These are phyloP conservation scores for Punctoribates punctum DNA, from an alignment of 2,888 invertebrate genomes.

Conservation along the genomic window DNA sequence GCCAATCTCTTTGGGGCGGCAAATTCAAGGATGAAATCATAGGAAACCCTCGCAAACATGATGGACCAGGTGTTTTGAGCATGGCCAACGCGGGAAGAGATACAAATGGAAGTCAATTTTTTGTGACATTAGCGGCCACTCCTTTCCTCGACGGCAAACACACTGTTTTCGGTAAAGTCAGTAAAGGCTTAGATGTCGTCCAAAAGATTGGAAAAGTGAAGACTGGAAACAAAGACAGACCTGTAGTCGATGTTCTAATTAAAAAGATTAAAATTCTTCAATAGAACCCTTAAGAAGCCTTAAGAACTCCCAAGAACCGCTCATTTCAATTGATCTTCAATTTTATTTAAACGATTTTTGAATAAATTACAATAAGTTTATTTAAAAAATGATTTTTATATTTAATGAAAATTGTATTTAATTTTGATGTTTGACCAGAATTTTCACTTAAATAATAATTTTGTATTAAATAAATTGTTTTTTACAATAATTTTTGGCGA, in stretches of 20 bases:
- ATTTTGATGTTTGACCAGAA: too few species aligned
- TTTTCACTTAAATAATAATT: not conserved
- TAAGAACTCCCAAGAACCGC: too few species aligned
- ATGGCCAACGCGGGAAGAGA: constrained; percentile 80
- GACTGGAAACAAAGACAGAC: constrained; percentile 68
- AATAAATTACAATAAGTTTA: too few species aligned
- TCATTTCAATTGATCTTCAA: too few species aligned
- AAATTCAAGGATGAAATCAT: constrained; percentile 78
- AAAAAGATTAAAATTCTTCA: constrained; percentile 62
- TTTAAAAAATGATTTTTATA: not conserved
- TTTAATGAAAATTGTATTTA: too few species aligned
- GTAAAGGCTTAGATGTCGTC: constrained; percentile 75
- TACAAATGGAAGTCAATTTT: constrained; percentile 93
- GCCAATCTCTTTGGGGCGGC: constrained; percentile 78
- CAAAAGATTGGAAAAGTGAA: constrained; percentile 74
- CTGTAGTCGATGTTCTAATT: constrained; percentile 66
- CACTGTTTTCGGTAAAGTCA: constrained; percentile 81
- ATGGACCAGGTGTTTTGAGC: constrained; percentile 75
- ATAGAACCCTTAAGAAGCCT: too few species aligned
- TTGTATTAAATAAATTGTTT: not conserved
- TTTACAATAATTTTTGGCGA: not conserved
- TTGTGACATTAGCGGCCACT: constrained; percentile 80
- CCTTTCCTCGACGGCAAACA: constrained; percentile 86
- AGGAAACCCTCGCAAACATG: constrained; percentile 68
- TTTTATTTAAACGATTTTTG: too few species aligned